Evolutionary conservation across 1,140 invertebrate species (phyloP), one percentile per base, ranked within the genome.

Genomic region (Brachionus calyciflorus): DNA sequence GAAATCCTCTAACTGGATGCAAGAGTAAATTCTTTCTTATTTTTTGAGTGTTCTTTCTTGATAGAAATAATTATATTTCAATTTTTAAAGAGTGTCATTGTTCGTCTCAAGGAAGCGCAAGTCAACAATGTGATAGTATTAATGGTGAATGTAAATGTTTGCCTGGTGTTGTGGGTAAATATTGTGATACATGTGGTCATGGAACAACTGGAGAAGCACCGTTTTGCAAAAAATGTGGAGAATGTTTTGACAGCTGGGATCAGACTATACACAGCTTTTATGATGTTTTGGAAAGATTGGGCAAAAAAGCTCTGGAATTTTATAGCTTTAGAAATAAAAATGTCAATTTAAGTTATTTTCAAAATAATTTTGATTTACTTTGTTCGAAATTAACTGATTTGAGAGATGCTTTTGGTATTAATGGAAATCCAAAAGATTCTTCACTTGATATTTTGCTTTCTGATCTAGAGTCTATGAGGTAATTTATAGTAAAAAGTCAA

Each of bases 191-290:
- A 79, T 99, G 97, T 86, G 94, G 92, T 48, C 88, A 95, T 76
- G 96, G 97, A 19, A 98, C 91, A 80, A 89, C 92, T 46, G 96
- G 96, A 9, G 85, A 89, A 48, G 91, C 94, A 40, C 96, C 96
- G 0, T 87, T 91, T 79, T 99, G 97, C 82, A 87, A 88, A 49
- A 90, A 94, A 0, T 99, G 97, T 86, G 97, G 96, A 10, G 96
- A 99, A 84, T 99, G 97, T 86, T 99, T 99, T 84, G 91, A 97
- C 81, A 98, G 96, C 83, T 99, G 97, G 97, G 60, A 65, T 41
- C 26, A 65, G 26, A 44, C 60, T 21, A 65, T 65, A 44, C 44
- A 24, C 10, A 44, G 10, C 17, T 65, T 65, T 19, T 44, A 65
- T 44, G 9, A 44, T 10, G 19, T 26, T 24, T 44, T 65, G 5